Percentiles rank a stretch among this genome's conserved stretches.
Conservation (phyloP, 2,888 invertebrate genomes). For the Mylabris sibirica region DNA sequence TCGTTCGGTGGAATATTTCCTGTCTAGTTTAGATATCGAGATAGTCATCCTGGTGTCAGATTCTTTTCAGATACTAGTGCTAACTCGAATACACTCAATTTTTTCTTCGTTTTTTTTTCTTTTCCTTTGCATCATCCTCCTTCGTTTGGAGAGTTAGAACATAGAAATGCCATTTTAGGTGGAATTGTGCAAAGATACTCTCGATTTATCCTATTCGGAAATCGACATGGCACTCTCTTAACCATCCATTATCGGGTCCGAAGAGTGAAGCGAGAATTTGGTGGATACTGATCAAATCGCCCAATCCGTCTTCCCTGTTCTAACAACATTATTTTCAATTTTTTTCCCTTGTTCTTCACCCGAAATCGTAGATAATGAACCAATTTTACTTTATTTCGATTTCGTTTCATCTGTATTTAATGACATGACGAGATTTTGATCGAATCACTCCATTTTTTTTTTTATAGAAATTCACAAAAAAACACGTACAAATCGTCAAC, state of each 20-base stretch:
- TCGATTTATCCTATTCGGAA: slow-evolving; percentile 33
- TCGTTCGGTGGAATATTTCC: not conserved
- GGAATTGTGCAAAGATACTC: slow-evolving; percentile 21
- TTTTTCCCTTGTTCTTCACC: not conserved
- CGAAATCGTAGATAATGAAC: not conserved
- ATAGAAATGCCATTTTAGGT: slow-evolving; percentile 34
- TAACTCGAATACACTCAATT: slow-evolving; percentile 25
- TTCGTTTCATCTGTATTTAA: not conserved
- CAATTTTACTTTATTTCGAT: not conserved
- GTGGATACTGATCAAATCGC: slow-evolving; percentile 18
- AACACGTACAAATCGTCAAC: not conserved
- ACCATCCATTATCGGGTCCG: slow-evolving; percentile 28
- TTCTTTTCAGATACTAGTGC: slow-evolving; percentile 31
- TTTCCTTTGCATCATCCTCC: not conserved
- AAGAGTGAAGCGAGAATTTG: not conserved
- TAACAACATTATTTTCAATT: slow-evolving; percentile 11
- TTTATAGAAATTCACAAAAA: no score
- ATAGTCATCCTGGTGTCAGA: slow-evolving; percentile 28
- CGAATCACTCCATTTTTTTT: no score
- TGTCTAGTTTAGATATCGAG: slow-evolving; percentile 23
- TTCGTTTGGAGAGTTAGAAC: slow-evolving; percentile 26
- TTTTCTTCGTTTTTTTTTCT: not conserved
- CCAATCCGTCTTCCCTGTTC: slow-evolving; percentile 1
- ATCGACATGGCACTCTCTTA: slow-evolving; percentile 31
- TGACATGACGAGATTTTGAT: not conserved